These are phyloP conservation scores for Falco novaeseelandiae DNA, from an alignment of 2,797 vertebrate species.

Conservation along the genomic window DNA sequence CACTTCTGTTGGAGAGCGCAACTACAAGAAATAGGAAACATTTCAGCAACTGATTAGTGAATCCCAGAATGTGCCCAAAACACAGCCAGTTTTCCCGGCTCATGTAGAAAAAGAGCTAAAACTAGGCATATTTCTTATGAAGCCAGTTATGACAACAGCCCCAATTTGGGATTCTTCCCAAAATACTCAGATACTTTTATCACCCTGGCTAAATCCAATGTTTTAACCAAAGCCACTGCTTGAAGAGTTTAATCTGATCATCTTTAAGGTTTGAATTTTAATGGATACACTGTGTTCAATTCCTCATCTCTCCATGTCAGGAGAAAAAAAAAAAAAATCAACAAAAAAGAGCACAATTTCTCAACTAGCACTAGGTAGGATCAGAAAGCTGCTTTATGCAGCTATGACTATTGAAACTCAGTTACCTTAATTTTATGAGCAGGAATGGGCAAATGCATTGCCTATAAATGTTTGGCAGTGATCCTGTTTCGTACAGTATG, in stretches of 20 bases:
- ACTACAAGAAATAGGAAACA: neutral
- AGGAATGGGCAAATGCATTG: neutral
- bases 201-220: neutral
- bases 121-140: neutral
- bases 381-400: neutral
- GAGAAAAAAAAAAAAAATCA: neutral
- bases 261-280: neutral
- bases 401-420: neutral
- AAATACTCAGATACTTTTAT: neutral
- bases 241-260: neutral
- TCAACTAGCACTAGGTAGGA: neutral
- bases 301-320: no score
- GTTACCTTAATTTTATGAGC: neutral
- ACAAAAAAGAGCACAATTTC: neutral
- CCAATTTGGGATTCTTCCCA: neutral
- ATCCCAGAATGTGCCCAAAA: neutral
- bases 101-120: neutral
- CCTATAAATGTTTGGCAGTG: neutral
- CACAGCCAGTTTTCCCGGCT: neutral
- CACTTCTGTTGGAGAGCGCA: neutral
- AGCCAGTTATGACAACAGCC: neutral
- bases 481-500: neutral
- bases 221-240: neutral
- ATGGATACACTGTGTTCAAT: neutral
- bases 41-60: neutral